Percentiles rank a stretch among this genome's conserved stretches.
Evolutionary conservation across 2,797 vertebrate species (phyloP).

Genomic region (Pseudopleuronectes americanus): DNA sequence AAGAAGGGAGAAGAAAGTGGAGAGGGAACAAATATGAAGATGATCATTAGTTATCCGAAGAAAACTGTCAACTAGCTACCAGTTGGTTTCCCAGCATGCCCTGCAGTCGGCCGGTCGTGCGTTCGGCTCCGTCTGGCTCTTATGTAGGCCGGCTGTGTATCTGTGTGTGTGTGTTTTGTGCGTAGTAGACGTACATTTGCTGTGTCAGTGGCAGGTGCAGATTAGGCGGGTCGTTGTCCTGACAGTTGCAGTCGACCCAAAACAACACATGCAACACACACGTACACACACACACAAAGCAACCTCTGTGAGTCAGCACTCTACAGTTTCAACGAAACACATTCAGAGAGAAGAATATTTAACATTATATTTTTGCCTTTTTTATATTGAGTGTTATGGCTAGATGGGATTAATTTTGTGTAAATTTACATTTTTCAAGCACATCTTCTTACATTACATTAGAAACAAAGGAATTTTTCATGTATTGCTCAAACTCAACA

Average conservation of each 20-base stretch:
- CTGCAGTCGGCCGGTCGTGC: slow-evolving; percentile 33
- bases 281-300: slow-evolving; percentile 39
- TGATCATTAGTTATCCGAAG: too few relatives aligned
- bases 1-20: too few relatives aligned
- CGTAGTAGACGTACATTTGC: slow-evolving; percentile 67
- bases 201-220: slow-evolving; percentile 83
- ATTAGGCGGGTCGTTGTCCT: slow-evolving; percentile 68
- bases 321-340: slow-evolving; percentile 5
- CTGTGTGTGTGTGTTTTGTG: slow-evolving; percentile 17
- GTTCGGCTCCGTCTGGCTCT: slow-evolving; percentile 48
- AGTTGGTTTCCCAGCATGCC: slow-evolving; percentile 41
- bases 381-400: too few relatives aligned
- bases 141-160: slow-evolving; percentile 17
- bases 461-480: too few relatives aligned
- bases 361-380: too few relatives aligned
- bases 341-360: background rate
- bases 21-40: too few relatives aligned
- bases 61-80: background rate
- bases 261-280: slow-evolving; percentile 70
- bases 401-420: too few relatives aligned
- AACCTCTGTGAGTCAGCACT: slow-evolving; percentile 46
- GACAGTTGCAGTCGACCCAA: slow-evolving; percentile 70
- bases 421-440: too few relatives aligned
- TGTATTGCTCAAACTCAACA: too few relatives aligned
- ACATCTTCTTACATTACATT: too few relatives aligned